Percentiles rank a stretch among this genome's conserved stretches.
Conservation (phyloP, 1,140 invertebrate species). For the Pogonomyrmex californicus region DNA sequence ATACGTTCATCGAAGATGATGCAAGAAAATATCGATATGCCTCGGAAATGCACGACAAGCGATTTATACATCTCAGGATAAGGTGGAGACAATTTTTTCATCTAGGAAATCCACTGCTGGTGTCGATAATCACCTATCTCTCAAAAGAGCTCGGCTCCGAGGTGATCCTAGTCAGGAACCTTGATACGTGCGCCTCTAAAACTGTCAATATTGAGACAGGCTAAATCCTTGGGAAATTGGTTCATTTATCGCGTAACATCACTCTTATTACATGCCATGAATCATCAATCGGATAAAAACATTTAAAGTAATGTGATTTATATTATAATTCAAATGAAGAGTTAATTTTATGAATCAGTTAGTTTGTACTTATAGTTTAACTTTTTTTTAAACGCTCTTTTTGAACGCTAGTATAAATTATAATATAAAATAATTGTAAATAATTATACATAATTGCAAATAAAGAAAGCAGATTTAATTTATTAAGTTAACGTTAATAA, state of each 20-base stretch:
- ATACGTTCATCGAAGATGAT: constrained; percentile 11
- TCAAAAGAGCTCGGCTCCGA: constrained; percentile 69
- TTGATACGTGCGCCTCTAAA: constrained; percentile 72
- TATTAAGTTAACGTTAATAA: not conserved
- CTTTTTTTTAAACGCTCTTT: not conserved
- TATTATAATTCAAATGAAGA: not conserved
- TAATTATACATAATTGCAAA: no score
- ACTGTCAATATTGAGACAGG: constrained; percentile 76
- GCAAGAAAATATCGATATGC: constrained; percentile 43
- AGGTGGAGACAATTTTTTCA: constrained; percentile 64
- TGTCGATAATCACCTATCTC: constrained; percentile 65
- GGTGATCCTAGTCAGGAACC: constrained; percentile 73
- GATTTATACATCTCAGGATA: constrained; percentile 62
- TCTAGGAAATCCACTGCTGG: constrained; percentile 64
- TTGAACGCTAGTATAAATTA: not conserved
- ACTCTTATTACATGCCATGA: constrained; percentile 72
- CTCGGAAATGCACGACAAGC: constrained; percentile 5
- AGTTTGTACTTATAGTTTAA: not conserved
- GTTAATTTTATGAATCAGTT: not conserved
- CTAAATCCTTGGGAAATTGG: constrained; percentile 81
- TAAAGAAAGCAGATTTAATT: not conserved
- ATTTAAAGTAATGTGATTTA: constrained; percentile 21
- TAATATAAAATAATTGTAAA: not conserved
- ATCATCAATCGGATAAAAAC: constrained; percentile 33
- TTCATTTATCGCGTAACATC: constrained; percentile 80